Conservation (phyloP, 2,888 invertebrate species). For the Pediacus dermestoides region DNA sequence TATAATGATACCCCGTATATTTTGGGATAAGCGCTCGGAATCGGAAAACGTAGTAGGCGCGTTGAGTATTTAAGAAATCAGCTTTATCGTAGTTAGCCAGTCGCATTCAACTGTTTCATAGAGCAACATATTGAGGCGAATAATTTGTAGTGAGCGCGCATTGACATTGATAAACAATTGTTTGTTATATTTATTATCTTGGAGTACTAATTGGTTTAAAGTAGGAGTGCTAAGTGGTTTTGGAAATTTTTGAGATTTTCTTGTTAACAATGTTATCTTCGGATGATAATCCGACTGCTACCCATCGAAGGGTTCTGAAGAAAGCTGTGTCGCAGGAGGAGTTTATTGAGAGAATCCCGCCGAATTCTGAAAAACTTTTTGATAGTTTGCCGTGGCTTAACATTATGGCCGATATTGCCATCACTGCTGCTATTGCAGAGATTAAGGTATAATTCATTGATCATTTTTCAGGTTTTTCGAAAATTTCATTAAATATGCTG, state of each 20-base stretch:
- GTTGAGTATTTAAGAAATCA: conserved; percentile 27
- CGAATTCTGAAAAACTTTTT: conserved; percentile 44
- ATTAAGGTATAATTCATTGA: conserved; percentile 47
- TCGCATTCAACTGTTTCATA: too few relatives aligned
- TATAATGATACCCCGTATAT: conserved; percentile 17
- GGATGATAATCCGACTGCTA: conserved; percentile 35
- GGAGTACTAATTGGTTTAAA: too few relatives aligned
- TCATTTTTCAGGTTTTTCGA: too few relatives aligned
- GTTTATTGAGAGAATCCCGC: conserved; percentile 43
- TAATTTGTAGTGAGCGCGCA: conserved; percentile 4
- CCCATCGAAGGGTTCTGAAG: conserved; percentile 37
- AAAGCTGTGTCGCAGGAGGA: conserved; percentile 34
- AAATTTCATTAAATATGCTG: too few relatives aligned
- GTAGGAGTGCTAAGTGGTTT: conserved; percentile 2
- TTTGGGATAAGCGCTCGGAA: conserved; percentile 20
- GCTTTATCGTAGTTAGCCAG: conserved; percentile 17
- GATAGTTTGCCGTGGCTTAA: conserved; percentile 46
- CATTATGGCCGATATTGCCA: conserved; percentile 47
- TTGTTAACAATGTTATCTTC: conserved; percentile 37
- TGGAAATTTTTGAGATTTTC: conserved; percentile 3
- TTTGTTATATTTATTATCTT: conserved; percentile 9
- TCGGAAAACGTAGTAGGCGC: conserved; percentile 22
- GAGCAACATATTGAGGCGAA: too few relatives aligned
- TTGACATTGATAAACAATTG: conserved; percentile 3
- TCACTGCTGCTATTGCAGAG: conserved; percentile 47